A percentile compares a stretch with the other conserved stretches of the same genome.
Evolutionary conservation across 2,797 vertebrate species (phyloP).

Genomic region (Danio aesculapii): DNA sequence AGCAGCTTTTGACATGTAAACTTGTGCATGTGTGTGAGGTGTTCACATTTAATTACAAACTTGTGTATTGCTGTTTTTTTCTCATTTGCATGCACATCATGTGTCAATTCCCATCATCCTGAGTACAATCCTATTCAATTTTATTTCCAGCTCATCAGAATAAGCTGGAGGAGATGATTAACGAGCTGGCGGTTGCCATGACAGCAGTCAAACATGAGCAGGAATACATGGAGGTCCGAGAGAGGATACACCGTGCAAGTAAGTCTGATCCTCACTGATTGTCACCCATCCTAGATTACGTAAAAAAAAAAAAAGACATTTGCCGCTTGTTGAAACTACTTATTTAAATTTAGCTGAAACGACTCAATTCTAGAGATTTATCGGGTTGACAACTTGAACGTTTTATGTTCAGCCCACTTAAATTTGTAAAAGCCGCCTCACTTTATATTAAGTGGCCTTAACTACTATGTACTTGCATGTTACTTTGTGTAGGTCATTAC

Average conservation of each 20-base stretch:
- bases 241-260: slow-evolving; percentile 99
- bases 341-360: too few species aligned
- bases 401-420: too few species aligned
- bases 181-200: slow-evolving; percentile 97
- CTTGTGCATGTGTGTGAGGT: slow-evolving; percentile 6
- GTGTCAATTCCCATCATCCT: background rate
- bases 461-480: too few species aligned
- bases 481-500: too few species aligned
- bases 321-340: too few species aligned
- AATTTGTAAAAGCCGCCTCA: too few species aligned
- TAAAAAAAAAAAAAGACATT: too few species aligned
- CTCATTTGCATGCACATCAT: background rate
- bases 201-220: slow-evolving; percentile 98
- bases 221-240: slow-evolving; percentile 99
- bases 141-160: slow-evolving; percentile 91
- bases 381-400: too few species aligned
- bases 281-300: too few species aligned
- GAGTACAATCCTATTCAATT: background rate
- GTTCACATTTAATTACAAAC: background rate
- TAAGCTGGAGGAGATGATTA: slow-evolving; percentile 99
- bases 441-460: too few species aligned
- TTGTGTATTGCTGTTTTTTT: background rate
- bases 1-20: background rate
- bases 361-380: too few species aligned
- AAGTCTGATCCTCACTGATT: slow-evolving; percentile 56